These are phyloP conservation scores for Momotus momota DNA, from an alignment of 2,797 vertebrate genomes.

Conservation along the genomic window DNA sequence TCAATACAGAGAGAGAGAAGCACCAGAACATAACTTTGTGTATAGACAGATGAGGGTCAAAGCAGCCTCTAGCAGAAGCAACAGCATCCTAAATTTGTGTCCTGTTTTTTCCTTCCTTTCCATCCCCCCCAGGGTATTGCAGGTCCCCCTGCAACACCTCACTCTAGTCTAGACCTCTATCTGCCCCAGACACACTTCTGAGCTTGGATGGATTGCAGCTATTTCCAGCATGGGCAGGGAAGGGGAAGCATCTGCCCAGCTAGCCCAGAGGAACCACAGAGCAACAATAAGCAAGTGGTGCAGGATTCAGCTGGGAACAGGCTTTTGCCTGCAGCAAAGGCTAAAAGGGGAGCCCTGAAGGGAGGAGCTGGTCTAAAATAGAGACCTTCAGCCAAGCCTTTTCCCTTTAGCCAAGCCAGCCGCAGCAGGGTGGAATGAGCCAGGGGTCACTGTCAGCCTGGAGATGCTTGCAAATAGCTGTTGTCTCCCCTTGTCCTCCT, in stretches of 20 bases:
- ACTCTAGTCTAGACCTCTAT: neutral
- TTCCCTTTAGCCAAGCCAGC: neutral
- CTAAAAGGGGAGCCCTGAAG: conserved; percentile 7
- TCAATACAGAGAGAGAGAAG: neutral
- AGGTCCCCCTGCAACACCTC: neutral
- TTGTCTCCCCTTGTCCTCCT: neutral
- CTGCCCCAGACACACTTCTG: neutral
- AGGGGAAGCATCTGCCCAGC: neutral
- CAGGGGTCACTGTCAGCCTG: neutral
- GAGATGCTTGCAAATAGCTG: neutral
- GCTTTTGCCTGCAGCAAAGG: conserved; percentile 3
- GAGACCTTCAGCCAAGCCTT: neutral
- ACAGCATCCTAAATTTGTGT: neutral
- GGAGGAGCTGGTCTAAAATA: conserved; percentile 45
- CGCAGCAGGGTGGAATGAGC: neutral
- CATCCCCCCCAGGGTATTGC: neutral
- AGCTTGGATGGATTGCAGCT: neutral
- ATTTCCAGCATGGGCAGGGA: neutral
- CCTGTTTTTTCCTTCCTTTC: neutral
- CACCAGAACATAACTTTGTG: neutral
- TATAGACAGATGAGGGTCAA: neutral
- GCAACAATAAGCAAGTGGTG: neutral
- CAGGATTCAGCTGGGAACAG: conserved; percentile 17
- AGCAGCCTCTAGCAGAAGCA: neutral
- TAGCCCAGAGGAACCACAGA: neutral